Evolutionary conservation across 2,888 invertebrate species (phyloP).

Genomic region (Adelognathus sp.): DNA sequence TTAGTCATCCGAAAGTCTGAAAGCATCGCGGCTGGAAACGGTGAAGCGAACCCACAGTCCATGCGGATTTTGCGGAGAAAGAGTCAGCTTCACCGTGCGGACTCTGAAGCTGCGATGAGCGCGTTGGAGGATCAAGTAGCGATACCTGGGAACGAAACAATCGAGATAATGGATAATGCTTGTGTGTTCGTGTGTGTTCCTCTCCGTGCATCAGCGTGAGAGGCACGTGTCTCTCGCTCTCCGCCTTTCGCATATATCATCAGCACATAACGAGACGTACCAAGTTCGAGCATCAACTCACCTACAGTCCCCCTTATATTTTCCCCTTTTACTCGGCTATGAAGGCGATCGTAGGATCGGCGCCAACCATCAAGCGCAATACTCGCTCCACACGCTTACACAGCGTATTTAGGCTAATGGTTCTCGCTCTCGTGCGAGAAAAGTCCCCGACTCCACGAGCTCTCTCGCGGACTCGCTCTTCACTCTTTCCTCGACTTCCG

Average conservation of each 20-base stretch:
- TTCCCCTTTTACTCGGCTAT: neutral
- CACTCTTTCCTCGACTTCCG: conserved; percentile 55
- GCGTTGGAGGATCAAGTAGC: conserved; percentile 48
- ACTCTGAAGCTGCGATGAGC: neutral
- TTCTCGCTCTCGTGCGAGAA: conserved; percentile 13
- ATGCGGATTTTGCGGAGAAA: neutral
- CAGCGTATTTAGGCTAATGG: conserved; percentile 53
- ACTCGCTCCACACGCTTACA: conserved; percentile 27
- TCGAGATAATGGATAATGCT: conserved; percentile 54
- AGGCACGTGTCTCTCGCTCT: neutral
- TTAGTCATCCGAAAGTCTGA: conserved; percentile 69
- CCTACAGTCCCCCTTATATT: neutral
- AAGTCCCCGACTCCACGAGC: neutral
- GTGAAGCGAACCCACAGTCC: neutral
- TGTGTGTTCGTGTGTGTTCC: neutral
- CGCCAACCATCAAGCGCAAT: neutral
- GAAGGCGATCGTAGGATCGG: neutral
- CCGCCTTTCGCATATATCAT: neutral
- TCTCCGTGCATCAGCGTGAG: conserved; percentile 2
- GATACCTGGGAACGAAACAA: conserved; percentile 68
- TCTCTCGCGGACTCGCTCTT: neutral
- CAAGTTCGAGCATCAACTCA: conserved; percentile 17
- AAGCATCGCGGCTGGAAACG: conserved; percentile 17
- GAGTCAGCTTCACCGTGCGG: neutral
- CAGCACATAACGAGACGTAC: neutral